These are phyloP conservation scores for Altica lythri DNA, from an alignment of 2,888 invertebrate species.

Conservation along the genomic window DNA sequence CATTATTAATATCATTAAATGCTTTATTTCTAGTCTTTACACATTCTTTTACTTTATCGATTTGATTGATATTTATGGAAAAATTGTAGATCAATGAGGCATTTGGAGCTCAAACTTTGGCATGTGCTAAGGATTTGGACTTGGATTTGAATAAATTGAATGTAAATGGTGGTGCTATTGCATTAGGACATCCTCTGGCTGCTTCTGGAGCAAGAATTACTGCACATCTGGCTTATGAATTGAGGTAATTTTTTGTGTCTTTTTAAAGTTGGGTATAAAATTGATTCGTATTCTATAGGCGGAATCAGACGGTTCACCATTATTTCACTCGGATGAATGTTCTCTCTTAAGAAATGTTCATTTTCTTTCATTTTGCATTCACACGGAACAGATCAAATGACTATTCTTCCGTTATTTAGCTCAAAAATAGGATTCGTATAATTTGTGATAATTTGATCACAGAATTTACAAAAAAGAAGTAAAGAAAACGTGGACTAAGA, in stretches of 20 bases:
- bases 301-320: constrained; percentile 98
- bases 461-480: no score
- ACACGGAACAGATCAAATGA: no score
- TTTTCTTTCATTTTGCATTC: no score
- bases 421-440: no score
- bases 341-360: no score
- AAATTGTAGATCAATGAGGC: constrained; percentile 92
- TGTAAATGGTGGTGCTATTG: constrained; percentile 95
- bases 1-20: neutral
- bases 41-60: neutral
- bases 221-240: constrained; percentile 87
- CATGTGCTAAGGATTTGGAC: constrained; percentile 88
- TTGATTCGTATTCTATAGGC: constrained; percentile 98
- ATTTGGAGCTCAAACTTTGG: constrained; percentile 91
- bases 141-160: constrained; percentile 88
- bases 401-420: no score
- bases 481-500: no score
- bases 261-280: constrained; percentile 80
- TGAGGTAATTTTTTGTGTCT: constrained; percentile 80
- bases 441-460: no score
- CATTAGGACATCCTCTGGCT: constrained; percentile 95
- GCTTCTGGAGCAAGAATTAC: constrained; percentile 94
- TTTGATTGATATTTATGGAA: constrained; percentile 11
- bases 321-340: no score
- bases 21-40: neutral